phyloP scores from a whole-genome alignment of 2,113 vertebrate genomes.

The Sorex araneus region DNA sequence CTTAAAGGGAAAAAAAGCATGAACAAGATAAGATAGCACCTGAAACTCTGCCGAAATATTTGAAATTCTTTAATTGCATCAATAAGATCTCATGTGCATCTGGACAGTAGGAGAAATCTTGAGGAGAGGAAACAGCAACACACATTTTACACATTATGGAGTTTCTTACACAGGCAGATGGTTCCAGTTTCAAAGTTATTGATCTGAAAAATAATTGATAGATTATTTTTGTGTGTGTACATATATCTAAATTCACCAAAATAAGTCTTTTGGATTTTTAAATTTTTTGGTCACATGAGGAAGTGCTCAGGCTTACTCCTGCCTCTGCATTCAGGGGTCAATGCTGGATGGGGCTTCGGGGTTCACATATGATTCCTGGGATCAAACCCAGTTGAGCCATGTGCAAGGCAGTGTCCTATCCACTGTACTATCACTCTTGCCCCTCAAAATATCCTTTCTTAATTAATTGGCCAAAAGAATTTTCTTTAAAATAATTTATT shows the following conservation, averaged over 20 bases:
- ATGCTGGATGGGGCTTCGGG: too few relatives aligned
- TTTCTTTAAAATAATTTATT: constrained; percentile 47
- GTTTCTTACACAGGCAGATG: not conserved
- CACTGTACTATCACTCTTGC: too few relatives aligned
- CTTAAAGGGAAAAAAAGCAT: not conserved
- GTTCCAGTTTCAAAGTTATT: constrained; percentile 19
- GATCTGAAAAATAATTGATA: not conserved
- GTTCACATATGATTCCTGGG: too few relatives aligned
- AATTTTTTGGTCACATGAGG: too few relatives aligned
- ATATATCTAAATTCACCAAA: too few relatives aligned
- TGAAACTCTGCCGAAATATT: not conserved
- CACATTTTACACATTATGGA: not conserved
- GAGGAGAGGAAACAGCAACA: not conserved
- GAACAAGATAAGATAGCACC: not conserved
- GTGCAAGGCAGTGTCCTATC: too few relatives aligned
- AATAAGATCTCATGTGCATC: not conserved
- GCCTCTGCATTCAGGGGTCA: too few relatives aligned
- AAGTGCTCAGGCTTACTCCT: too few relatives aligned
- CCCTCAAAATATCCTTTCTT: not conserved
- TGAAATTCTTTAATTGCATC: not conserved
- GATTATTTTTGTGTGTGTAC: constrained; percentile 16
- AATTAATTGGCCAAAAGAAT: not conserved
- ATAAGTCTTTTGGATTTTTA: too few relatives aligned
- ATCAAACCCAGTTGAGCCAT: too few relatives aligned
- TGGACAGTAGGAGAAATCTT: not conserved